A percentile compares a stretch with the other conserved stretches of the same genome.
Evolutionary conservation across 2,888 invertebrate species (phyloP).

Genomic region (Plebejus anna): DNA sequence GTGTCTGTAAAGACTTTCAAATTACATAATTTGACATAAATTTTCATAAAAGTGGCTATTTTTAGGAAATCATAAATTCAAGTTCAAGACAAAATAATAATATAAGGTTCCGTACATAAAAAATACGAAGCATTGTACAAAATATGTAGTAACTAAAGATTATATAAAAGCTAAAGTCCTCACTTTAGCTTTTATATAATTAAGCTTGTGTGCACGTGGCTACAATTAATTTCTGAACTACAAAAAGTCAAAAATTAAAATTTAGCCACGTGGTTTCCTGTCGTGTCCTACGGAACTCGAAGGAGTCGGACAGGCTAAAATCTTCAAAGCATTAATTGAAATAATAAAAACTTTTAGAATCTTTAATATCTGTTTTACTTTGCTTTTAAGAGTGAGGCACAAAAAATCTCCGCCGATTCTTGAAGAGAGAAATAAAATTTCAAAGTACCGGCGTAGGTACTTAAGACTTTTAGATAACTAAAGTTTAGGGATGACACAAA

Average conservation of each 20-base stretch:
- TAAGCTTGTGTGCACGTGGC: too few species aligned
- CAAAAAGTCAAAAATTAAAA: too few species aligned
- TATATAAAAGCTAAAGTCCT: too few species aligned
- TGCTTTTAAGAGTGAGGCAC: conserved; percentile 24
- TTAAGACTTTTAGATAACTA: conserved; percentile 27
- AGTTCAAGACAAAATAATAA: not conserved
- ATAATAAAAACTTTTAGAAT: conserved; percentile 28
- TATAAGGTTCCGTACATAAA: not conserved
- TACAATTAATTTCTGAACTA: too few species aligned
- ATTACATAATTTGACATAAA: not conserved
- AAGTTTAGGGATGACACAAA: conserved; percentile 18
- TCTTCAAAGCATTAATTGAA: conserved; percentile 7
- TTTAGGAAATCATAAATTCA: not conserved
- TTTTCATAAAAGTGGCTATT: not conserved
- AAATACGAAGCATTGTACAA: too few species aligned
- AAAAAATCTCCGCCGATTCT: conserved; percentile 23
- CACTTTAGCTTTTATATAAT: too few species aligned
- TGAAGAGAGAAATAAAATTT: conserved; percentile 21
- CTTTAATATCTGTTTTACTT: conserved; percentile 27
- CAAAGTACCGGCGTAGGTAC: conserved; percentile 18
- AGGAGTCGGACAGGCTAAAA: not conserved
- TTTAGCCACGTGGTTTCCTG: not conserved
- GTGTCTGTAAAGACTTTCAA: too few species aligned
- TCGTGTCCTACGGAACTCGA: not conserved
- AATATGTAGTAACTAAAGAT: too few species aligned